Evolutionary conservation across 2,888 invertebrate genomes (phyloP), one percentile per base, ranked within the genome.

Genomic region (Nemapogon koenigi): DNA sequence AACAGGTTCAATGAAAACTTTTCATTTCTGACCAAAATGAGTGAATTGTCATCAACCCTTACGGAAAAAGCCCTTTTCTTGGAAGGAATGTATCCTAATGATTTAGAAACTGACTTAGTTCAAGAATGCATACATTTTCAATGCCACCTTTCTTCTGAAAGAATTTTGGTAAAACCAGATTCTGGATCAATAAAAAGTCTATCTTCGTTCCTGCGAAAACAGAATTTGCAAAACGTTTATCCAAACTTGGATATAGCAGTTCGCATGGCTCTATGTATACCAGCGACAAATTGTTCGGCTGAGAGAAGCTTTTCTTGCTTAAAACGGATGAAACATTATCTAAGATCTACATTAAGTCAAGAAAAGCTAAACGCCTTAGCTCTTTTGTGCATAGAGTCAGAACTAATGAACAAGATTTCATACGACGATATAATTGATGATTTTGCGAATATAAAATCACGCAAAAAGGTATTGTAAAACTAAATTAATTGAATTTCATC

Each of bases 391-490:
- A 39, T 43, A 42, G 45, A 48, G 44, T 47, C 46, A 41, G 46
- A 49, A 43, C 43, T 49, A 45, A 47, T 48, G 35, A 48, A 47
- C 40, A 41, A 43, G 35, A 46, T 50, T 40, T 37, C 42, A 38
- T 46, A 43, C 41, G 42, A 44, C 27, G 45, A 48, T 38, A 43
- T 47, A 41, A 45, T 45, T 32, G 25, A 47, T 38, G 36, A 49
- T 42, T 36, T 41, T 41, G 22, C 26, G 17, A 18, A 32, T 31
- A 29, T 18, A 33, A 39, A 39, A 17, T 43, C 41, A 40, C 41
- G 37, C 43, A 42, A 44, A 41, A 43, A 35, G 30, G 38, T 42
- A 43, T 41, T 43, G 38, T 31, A 25, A 39, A 40, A 25, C 35
- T 35, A 18, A 35, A 35, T 35, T 35, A 19, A 35, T 19, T 35